Evolutionary conservation across 2,797 vertebrate species (phyloP), one percentile per base, ranked within the genome.

Genomic region (Picus viridis): DNA sequence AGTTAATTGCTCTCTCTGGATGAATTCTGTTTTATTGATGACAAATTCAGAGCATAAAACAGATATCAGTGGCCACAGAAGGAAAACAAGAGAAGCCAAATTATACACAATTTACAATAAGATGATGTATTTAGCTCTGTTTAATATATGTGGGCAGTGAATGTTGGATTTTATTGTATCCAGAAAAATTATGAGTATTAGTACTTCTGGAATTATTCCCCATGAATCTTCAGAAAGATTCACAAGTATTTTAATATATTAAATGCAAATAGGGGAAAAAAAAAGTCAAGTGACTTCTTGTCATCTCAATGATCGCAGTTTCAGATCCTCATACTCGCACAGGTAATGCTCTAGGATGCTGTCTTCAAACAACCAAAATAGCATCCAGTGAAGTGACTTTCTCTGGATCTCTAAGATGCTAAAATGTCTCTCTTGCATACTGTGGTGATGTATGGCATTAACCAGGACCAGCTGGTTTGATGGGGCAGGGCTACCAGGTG

Each of bases 161-260:
- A 89, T 94, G 81, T 88, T 92, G 76, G 30, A 45, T 82, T 90
- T 88, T 88, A 86, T 56, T 79, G 36, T 32, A 94, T 94, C 65
- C 94, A 93, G 83, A 90, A 86, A 82, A 90, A 73, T 32, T 3
- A 82, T 86, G 80, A 93, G 8, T 83, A 92, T 93, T 91, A 84
- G 64, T 91, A 89, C 54, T 68, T 51, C 26, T 47, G 45, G 89
- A 84, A 79, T 86, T 67, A 82, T 77, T 82, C 20, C 29, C 88
- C 80, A 81, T 86, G 65, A 79, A 76, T 51, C 41, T 92, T 89
- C 92, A 84, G 71, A 68, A 92, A 90, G 90, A 86, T 47, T 86
- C 58, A 65, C 24, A 71, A 86, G 11, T 71, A 84, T 88, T 92
- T 93, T 73, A 82, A 77, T 62, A 84, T 76, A 88, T 70, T 56